These are phyloP conservation scores for Spongilla lacustris DNA, from an alignment of 37 sponge, comb jelly and placozoan species.

Conservation along the genomic window DNA sequence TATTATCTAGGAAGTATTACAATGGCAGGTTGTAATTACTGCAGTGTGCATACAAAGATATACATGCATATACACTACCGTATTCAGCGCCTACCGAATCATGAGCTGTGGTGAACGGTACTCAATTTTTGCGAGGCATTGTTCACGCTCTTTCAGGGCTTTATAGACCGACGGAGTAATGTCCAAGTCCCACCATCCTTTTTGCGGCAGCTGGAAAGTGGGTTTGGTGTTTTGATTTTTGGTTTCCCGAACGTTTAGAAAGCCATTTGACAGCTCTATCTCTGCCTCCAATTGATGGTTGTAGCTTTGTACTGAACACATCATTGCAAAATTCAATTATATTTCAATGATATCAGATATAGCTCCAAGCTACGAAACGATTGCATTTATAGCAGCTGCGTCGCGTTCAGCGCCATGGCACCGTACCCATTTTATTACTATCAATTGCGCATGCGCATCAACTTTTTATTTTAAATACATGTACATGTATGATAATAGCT, in stretches of 20 bases:
- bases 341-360: background rate
- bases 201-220: background rate
- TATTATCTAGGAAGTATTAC: background rate
- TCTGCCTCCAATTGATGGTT: background rate
- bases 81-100: background rate
- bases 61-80: no score
- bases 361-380: background rate
- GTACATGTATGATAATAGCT: no score
- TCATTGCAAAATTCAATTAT: background rate
- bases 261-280: background rate
- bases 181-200: background rate
- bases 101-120: background rate
- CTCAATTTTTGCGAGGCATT: background rate
- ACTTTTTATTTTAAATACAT: no score
- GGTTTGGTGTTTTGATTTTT: no score
- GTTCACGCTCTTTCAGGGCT: background rate
- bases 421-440: no score
- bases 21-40: no score
- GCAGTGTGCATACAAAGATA: no score
- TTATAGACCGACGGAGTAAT: background rate
- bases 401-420: background rate
- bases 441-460: background rate
- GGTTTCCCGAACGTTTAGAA: background rate
- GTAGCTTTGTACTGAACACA: slow-evolving; percentile 25
- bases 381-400: background rate